Conservation (phyloP, 2,888 invertebrate species). For the Acrobasis consociella region DNA sequence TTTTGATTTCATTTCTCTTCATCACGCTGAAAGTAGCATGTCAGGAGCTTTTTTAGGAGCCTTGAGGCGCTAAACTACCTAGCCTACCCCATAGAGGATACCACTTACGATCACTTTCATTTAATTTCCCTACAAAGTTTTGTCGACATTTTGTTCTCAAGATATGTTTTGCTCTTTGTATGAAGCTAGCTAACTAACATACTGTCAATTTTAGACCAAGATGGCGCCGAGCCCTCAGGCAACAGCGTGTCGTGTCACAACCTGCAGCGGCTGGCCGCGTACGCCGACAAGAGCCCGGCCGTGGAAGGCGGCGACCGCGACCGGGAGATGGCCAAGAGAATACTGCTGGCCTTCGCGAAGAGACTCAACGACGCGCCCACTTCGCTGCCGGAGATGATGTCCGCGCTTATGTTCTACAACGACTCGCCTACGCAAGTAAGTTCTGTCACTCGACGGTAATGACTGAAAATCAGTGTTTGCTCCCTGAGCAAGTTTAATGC, state of each 20-base stretch:
- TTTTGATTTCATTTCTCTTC: too few species aligned
- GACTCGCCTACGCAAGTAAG: conserved; percentile 89
- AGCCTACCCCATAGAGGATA: too few species aligned
- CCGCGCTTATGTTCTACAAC: conserved; percentile 86
- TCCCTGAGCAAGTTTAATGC: too few species aligned
- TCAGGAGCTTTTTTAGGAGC: too few species aligned
- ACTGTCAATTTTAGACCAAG: conserved; percentile 87
- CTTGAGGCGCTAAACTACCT: too few species aligned
- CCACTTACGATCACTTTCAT: too few species aligned
- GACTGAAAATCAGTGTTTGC: too few species aligned
- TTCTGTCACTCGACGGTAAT: too few species aligned
- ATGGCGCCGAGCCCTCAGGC: conserved; percentile 96
- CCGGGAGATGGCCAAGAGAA: conserved; percentile 81
- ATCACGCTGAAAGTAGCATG: too few species aligned
- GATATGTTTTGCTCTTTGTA: background rate
- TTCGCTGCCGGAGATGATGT: conserved; percentile 89
- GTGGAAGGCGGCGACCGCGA: conserved; percentile 64
- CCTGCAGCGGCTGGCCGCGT: conserved; percentile 87
- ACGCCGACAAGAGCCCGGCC: conserved; percentile 81
- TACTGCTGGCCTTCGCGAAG: conserved; percentile 84
- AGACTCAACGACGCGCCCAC: conserved; percentile 85
- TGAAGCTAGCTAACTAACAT: background rate
- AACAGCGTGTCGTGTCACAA: conserved; percentile 95
- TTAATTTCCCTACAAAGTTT: too few species aligned
- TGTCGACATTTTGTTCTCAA: too few species aligned